Evolutionary conservation across 2,888 invertebrate species (phyloP), one percentile per base, ranked within the genome.

Genomic region (Proisotoma minuta): DNA sequence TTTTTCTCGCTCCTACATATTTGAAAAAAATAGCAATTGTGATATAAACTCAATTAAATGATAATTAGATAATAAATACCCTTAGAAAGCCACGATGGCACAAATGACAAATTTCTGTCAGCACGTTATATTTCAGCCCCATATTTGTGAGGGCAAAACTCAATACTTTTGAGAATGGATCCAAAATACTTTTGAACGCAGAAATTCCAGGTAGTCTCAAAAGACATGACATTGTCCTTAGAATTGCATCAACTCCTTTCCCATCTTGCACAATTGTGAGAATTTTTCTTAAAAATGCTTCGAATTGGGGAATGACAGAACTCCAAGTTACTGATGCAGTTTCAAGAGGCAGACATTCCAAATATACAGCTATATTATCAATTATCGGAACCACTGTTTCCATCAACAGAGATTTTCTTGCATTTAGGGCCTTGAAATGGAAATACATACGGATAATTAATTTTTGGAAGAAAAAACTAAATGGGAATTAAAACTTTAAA

Each of bases 121-220:
- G 80, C 63, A 85, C 84, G 56, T 84, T 84, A 76, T 90, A 86
- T 74, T 89, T 87, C 63, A 98, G 80, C 54, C 86, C 84, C 72
- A 88, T 89, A 76, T 90, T 89, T 79, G 96, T 95, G 63, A 98
- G 87, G n/a, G 90, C 86, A 78, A 89, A 91, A 77, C 92, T 90
- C 63, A 98, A 79, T 69, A 97, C 86, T 82, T 98, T 98, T 0
- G 96, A 91, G 77, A 97, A 95, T 1, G 96, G 94, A 76, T 98
- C 98, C 74, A 98, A 81, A 70, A 97, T 84, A 20, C 87, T 87
- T 87, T 91, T 92, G 73, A 85, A 87, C 74, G 87, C 85, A 26
- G 85, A 83, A 50, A 92, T 89, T 23, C 87, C 86, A 10, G 95
- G 94, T 53, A 97, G 85, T 77, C 88, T 87, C 63, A 98, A 83